Conservation (phyloP, 2,113 vertebrate species). For the Pitta sordida region DNA sequence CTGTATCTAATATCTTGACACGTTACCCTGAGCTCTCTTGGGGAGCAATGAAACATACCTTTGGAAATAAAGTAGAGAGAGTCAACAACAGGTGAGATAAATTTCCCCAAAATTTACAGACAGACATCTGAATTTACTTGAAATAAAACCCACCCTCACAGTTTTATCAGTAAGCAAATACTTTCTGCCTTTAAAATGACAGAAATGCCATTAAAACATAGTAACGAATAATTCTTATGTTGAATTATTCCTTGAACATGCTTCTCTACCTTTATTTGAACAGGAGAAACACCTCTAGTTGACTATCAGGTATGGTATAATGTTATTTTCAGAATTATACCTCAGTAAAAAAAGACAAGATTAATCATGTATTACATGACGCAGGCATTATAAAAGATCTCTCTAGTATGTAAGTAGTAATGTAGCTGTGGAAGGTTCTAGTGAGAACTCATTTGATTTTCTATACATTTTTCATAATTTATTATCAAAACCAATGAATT, state of each 20-base stretch:
- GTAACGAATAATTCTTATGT: neutral
- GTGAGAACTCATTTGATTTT: neutral
- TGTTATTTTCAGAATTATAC: neutral
- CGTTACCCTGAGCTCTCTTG: neutral
- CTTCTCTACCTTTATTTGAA: neutral
- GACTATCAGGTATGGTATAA: neutral
- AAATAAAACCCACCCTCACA: neutral
- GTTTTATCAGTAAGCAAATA: neutral
- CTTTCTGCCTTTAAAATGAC: neutral
- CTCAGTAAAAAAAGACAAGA: neutral
- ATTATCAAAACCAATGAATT: neutral
- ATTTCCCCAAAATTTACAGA: neutral
- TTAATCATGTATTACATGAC: neutral
- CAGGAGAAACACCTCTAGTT: neutral
- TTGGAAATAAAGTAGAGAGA: neutral
- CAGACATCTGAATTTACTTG: neutral
- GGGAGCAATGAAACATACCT: neutral
- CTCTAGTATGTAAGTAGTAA: neutral
- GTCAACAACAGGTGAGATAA: neutral
- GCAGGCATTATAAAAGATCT: rapidly evolving
- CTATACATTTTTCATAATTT: neutral
- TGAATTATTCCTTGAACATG: neutral
- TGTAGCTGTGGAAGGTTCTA: neutral
- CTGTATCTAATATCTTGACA: neutral
- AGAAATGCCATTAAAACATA: neutral